A percentile compares a stretch with the other conserved stretches of the same genome.
Evolutionary conservation across 2,113 vertebrate genomes (phyloP).

Genomic region (Corythoichthys haematopterus): DNA sequence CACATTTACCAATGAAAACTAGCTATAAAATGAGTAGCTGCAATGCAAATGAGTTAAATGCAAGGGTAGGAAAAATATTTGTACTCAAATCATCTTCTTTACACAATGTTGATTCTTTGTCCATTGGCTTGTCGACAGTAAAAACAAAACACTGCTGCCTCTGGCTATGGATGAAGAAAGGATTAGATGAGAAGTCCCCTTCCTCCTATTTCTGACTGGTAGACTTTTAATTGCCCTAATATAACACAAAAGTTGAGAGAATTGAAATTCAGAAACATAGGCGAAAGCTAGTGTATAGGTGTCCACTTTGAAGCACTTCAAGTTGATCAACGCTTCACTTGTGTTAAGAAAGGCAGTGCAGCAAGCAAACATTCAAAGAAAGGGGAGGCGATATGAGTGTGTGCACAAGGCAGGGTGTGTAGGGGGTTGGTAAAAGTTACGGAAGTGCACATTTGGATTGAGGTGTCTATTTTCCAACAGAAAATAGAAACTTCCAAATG

Average conservation of each 20-base stretch:
- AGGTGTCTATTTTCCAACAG: constrained; percentile 37
- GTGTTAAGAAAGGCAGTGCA: not conserved
- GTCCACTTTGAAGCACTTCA: not conserved
- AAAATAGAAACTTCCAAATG: constrained; percentile 42
- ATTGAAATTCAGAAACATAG: constrained; percentile 6
- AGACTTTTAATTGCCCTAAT: constrained; percentile 5
- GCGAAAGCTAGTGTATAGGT: not conserved
- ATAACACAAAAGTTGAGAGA: constrained; percentile 22
- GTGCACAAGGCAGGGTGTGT: constrained; percentile 5
- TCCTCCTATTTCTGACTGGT: not conserved
- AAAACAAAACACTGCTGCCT: constrained; percentile 37
- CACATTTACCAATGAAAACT: constrained; percentile 4
- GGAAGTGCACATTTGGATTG: constrained; percentile 23
- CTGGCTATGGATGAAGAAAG: constrained; percentile 47
- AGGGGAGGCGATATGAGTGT: not conserved
- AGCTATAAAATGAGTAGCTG: not conserved
- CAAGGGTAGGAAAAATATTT: not conserved
- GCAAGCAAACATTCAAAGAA: not conserved
- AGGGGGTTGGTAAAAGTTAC: constrained; percentile 13
- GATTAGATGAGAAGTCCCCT: constrained; percentile 45
- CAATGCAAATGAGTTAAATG: not conserved
- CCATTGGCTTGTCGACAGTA: constrained; percentile 21
- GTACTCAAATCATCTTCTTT: constrained; percentile 12
- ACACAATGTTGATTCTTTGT: constrained; percentile 23
- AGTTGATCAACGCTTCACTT: not conserved